Base-by-base conservation (phyloP, 2,113 vertebrate species). In the Caretta caretta region DNA sequence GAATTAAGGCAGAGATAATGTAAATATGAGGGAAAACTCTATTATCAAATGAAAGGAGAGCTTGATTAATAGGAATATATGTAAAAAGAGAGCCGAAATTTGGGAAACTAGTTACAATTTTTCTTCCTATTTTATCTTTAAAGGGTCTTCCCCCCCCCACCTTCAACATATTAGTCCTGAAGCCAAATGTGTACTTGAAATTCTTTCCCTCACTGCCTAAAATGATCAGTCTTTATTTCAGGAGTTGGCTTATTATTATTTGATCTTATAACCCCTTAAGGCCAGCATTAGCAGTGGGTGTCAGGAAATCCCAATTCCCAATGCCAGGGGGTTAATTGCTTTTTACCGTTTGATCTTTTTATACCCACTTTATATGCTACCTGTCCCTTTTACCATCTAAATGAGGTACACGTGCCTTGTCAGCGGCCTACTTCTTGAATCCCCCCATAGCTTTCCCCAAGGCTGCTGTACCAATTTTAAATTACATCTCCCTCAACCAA, bases 301-400 rank as follows among this genome's bases (percentile, higher is more conserved):
- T 97, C 96, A 97, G 96, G 95, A 97, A 97, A 97, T 96, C 95
- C 94, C 97, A 95, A 22, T 93, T 97, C 95, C 84, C 92, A 85
- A 35, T 95, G 97, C 94, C 89, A 86, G 92, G 86, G 96, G 97
- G 96, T 97, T 98, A 97, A 97, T 97, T 97, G 95, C 94, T 97
- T 97, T 97, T 97, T 97, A 72, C 89, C 0, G 3, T 97, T 96
- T 97, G 95, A 97, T 97, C 93, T 97, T 97, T 97, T 94, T 59
- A 86, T 95, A 90, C 86, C 80, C 83, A 88, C 84, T 96, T 96
- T 95, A 17, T 90, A 83, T 93, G 91, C 86, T 82, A 72, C 92
- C 94, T 96, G 95, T 88, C 90, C 94, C 93, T 94, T 94, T 93
- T 83, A 53, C 91, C 88, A 83, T 83, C 90, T 81, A 14, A 24